Evolutionary conservation across 2,113 vertebrate species (phyloP).

Genomic region (Limanda limanda): DNA sequence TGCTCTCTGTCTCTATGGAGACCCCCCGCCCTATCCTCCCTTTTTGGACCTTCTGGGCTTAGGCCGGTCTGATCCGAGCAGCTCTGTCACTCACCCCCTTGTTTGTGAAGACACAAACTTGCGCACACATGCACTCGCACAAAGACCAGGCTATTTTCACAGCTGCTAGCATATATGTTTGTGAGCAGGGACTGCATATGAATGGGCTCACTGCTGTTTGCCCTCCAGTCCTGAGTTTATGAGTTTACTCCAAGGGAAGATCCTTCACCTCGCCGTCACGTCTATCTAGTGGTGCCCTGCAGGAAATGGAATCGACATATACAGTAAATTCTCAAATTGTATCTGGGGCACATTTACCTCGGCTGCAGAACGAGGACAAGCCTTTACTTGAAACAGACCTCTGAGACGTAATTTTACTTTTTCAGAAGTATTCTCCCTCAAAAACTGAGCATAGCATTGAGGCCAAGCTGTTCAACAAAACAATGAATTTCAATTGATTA

Average conservation of each 20-base stretch:
- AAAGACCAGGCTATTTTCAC: constrained; percentile 33
- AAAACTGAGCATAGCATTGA: not conserved
- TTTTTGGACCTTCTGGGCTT: constrained; percentile 26
- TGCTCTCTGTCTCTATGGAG: constrained; percentile 14
- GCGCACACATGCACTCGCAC: not conserved
- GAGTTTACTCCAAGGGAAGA: constrained; percentile 38
- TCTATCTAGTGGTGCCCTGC: not conserved
- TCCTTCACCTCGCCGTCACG: not conserved
- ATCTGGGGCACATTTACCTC: not conserved
- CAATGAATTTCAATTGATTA: no score
- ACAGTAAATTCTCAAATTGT: not conserved
- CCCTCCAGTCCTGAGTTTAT: constrained; percentile 40
- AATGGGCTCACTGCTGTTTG: constrained; percentile 51
- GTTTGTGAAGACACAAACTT: constrained; percentile 9
- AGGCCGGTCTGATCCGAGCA: constrained; percentile 28
- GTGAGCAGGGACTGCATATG: constrained; percentile 35
- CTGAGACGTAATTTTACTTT: not conserved
- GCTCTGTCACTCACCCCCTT: constrained; percentile 28
- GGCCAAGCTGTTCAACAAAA: not conserved
- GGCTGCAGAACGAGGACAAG: not conserved
- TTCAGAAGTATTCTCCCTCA: no score
- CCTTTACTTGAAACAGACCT: not conserved
- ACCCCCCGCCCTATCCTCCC: not conserved
- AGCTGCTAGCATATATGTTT: constrained; percentile 30
- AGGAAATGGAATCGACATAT: constrained; percentile 1